Conservation (phyloP, 2,888 invertebrate species). For the Zootermopsis nevadensis region DNA sequence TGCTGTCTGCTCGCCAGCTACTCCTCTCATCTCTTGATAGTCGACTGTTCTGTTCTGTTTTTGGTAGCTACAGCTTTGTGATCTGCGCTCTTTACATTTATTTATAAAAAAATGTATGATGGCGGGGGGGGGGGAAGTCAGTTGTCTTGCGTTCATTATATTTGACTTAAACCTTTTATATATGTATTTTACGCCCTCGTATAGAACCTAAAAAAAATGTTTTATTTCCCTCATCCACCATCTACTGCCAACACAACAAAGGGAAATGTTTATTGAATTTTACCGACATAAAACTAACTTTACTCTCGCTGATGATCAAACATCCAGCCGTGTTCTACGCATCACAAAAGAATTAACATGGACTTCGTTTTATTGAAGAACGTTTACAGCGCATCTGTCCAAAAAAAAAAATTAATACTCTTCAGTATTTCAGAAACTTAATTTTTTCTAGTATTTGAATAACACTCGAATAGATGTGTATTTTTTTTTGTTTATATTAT, state of each 20-base stretch:
- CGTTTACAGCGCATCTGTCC: neutral
- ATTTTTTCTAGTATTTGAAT: conserved; percentile 1
- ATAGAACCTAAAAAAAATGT: conserved; percentile 13
- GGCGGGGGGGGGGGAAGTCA: neutral
- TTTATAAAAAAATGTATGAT: neutral
- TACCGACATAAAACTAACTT: conserved; percentile 19
- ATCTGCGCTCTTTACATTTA: conserved; percentile 19
- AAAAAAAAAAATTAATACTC: conserved; percentile 3
- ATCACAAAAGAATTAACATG: conserved; percentile 10
- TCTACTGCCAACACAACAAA: conserved; percentile 7
- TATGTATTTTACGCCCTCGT: conserved; percentile 17
- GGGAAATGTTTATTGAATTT: conserved; percentile 26
- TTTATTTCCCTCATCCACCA: neutral
- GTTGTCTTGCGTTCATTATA: conserved; percentile 16
- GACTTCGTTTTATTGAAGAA: neutral
- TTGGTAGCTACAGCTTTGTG: conserved; percentile 21
- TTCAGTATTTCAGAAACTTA: neutral
- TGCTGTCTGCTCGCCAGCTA: conserved; percentile 44
- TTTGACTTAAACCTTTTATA: conserved; percentile 14
- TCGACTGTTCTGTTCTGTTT: conserved; percentile 9
- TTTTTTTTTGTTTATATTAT: neutral
- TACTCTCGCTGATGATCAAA: neutral
- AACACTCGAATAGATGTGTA: conserved; percentile 11
- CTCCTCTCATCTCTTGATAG: conserved; percentile 15
- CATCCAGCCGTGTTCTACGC: neutral